Evolutionary conservation across 2,888 invertebrate species (phyloP), one percentile per base, ranked within the genome.

Genomic region (Melanotus villosus): DNA sequence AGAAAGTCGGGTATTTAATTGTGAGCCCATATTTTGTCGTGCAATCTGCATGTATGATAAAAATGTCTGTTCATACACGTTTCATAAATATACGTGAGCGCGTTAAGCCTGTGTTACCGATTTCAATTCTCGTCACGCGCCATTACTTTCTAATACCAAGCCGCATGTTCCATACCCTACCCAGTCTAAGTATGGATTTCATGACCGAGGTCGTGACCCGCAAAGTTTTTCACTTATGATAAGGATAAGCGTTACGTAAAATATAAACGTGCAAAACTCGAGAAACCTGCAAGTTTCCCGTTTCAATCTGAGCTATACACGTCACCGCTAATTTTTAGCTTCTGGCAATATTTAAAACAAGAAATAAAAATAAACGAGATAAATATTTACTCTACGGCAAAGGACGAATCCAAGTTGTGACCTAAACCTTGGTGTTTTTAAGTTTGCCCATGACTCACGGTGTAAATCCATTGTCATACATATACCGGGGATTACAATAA

Each of bases 201-300:
- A 80, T 79, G 79, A 80, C 78, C 79, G 79, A 80, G 80, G 80
- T 80, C 79, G 70, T 78, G 79, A 80, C 79, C 79, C 68, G 77
- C 68, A 72, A 71, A 72, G 47, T 70, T 73, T 69, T 76, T 75
- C 73, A 73, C 75, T 76, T 62, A 60, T 52, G 50, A 68, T 58
- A 64, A 68, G 47, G 50, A 68, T 58, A 64, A 68, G 58, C 68
- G 50, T 59, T 65, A 65, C 59, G 59, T 60, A 47, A 63, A 36
- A 30, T 56, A 26, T n/a, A 18, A 54, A 57, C 52, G 63, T 52
- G 38, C 58, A 26, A 30, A 23, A 30, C 9, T 18, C 16, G 18
- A 43, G 12, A n/a, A 52, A 34, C 56, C 34, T 12, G 52, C 32
- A 34, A 18, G 14, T 36, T 18, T 7, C 34, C 56, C 56, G 32